Base-by-base conservation (phyloP, 2,797 vertebrate genomes). In the Macrochelys suwanniensis region DNA sequence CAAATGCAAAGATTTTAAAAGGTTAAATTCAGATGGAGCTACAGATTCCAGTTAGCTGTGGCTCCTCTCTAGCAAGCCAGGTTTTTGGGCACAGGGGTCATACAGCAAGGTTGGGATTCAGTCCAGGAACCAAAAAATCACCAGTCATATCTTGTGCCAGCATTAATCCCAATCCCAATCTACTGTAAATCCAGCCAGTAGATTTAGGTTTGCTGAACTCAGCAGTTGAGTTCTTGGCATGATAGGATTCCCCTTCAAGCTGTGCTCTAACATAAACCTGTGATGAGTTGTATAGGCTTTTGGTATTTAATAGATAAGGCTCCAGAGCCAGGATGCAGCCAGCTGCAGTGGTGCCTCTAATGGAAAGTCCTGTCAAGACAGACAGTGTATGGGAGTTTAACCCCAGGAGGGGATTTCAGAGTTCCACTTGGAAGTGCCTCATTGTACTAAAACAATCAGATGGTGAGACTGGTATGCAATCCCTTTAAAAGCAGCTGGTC, bases 1-100 rank as follows among this genome's bases (percentile, higher is more conserved):
- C 76, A 71, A 85, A 92, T 89, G 87, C 57, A 89, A 95, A 25
- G 21, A 88, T 19, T 91, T 94, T 71, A 77, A 89, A 94, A 92
- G 11, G 4, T 89, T 95, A 89, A 65, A 26, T 92, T 94, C 56
- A 81, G 6, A 57, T 88, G 42, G 11, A 95, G 77, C 11, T 42
- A 26, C 5, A 16, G 54, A 95, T 92, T 68, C 89, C 1, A 50
- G 90, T 90, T 79, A 7, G 74, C 74, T 50, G 3, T 61, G 56
- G 42, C 45, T 6, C 42, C 49, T 56, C 12, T 53, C 50, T 53
- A 82, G 82, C 33, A 65, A 37, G 89, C n/a, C 47, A 78, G 56
- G 37, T 85, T 15, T 87, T 83, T 85, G 47, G 88, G 45, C 3
- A 25, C 19, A 80, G 87, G 28, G 83, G 37, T 4, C 51, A 53